Evolutionary conservation across 2,888 invertebrate species (phyloP).

Genomic region (Mesopsocus fuscifrons): DNA sequence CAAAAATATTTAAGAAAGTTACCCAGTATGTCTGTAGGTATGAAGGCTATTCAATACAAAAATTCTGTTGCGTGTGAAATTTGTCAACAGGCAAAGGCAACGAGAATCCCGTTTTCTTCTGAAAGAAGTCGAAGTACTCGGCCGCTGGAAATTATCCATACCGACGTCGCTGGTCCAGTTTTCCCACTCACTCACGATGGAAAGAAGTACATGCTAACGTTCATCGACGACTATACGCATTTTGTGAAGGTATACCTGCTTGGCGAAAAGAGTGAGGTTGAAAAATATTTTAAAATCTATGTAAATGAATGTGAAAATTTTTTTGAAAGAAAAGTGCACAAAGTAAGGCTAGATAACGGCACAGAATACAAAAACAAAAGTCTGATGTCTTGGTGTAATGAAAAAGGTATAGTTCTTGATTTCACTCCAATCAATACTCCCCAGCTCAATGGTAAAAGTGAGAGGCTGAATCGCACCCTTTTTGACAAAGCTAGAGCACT

Average conservation of each 20-base stretch:
- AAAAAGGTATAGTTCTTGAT: slow-evolving; percentile 9
- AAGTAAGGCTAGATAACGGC: slow-evolving; percentile 4
- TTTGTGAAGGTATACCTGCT: slow-evolving; percentile 9
- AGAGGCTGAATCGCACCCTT: slow-evolving; percentile 11
- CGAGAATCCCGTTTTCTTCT: background rate
- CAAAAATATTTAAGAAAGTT: background rate
- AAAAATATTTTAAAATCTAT: slow-evolving; percentile 6
- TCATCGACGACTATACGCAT: slow-evolving; percentile 12
- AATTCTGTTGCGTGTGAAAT: slow-evolving; percentile 1
- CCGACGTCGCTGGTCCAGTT: slow-evolving; percentile 10
- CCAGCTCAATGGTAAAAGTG: slow-evolving; percentile 11
- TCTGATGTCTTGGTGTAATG: slow-evolving; percentile 9
- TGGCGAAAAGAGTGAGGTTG: slow-evolving; percentile 10
- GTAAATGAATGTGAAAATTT: slow-evolving; percentile 6
- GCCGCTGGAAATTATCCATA: slow-evolving; percentile 11
- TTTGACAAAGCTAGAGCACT: slow-evolving; percentile 10
- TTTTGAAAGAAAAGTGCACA: background rate
- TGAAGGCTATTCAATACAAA: background rate
- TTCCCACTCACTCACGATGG: background rate
- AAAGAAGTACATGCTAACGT: slow-evolving; percentile 9
- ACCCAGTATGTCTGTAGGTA: too few species aligned
- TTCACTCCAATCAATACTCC: slow-evolving; percentile 12
- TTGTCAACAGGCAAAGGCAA: slow-evolving; percentile 1
- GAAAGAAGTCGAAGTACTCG: background rate
- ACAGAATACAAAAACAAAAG: slow-evolving; percentile 8